These are phyloP conservation scores for Polyommatus iphigenia DNA, from an alignment of 2,888 invertebrate genomes.

Conservation along the genomic window DNA sequence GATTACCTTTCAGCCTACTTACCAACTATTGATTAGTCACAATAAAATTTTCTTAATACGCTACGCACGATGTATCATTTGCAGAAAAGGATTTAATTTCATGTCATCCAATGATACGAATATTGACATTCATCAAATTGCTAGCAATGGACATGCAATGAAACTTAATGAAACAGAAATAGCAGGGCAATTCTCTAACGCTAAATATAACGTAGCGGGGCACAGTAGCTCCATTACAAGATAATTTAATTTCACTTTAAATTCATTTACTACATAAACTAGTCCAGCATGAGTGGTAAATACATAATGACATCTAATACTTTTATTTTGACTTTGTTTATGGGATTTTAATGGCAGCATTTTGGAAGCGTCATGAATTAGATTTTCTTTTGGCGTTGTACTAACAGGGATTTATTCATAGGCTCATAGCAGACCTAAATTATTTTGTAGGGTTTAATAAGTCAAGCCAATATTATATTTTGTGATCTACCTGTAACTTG, in stretches of 20 bases:
- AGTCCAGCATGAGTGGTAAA: background rate
- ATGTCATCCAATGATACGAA: conserved; percentile 4
- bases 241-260: conserved; percentile 17
- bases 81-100: background rate
- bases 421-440: no score
- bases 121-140: conserved; percentile 7
- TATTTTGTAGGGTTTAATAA: no score
- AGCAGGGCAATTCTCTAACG: conserved; percentile 20
- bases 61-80: background rate
- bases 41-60: conserved; percentile 9
- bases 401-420: no score
- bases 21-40: conserved; percentile 11
- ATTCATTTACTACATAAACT: conserved; percentile 6
- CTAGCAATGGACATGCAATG: conserved; percentile 24
- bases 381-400: background rate
- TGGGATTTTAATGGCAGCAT: background rate
- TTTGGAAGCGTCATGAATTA: background rate
- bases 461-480: no score
- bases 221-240: background rate
- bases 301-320: background rate
- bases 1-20: background rate
- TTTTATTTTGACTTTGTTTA: conserved; percentile 6
- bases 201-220: conserved; percentile 22
- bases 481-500: no score
- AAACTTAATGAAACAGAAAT: conserved; percentile 2